These are phyloP conservation scores for Collichthys lucidus DNA, from an alignment of 2,113 vertebrate species.

Conservation along the genomic window DNA sequence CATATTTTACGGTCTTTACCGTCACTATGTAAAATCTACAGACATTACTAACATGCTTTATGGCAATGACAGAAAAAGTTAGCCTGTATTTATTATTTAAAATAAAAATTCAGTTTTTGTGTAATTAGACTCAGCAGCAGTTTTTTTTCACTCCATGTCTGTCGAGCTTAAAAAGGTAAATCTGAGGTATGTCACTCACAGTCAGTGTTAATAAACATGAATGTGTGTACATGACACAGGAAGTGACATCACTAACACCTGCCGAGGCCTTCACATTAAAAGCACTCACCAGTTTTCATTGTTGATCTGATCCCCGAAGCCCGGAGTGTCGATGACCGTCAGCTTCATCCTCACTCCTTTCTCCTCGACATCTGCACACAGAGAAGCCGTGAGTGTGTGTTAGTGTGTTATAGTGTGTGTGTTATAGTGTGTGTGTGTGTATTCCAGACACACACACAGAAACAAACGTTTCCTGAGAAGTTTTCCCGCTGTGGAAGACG, in stretches of 20 bases:
- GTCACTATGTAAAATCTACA: no score
- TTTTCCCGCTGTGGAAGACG: no score
- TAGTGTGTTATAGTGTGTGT: no score
- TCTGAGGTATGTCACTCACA: background rate
- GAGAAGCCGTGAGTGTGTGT: background rate
- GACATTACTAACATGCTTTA: no score
- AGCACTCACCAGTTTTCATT: slow-evolving; percentile 95
- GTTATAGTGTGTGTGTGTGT: background rate
- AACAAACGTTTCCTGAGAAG: no score
- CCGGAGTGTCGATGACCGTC: slow-evolving; percentile 96
- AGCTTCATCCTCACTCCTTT: slow-evolving; percentile 99
- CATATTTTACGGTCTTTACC: no score
- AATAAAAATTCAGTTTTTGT: no score
- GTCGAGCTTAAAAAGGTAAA: background rate
- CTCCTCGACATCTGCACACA: slow-evolving; percentile 92
- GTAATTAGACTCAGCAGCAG: background rate
- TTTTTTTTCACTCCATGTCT: background rate
- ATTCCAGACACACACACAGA: background rate
- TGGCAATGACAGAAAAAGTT: no score
- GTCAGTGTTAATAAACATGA: no score
- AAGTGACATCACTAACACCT: background rate
- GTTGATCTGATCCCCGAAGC: slow-evolving; percentile 99
- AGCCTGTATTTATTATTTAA: no score
- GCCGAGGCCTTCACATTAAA: background rate
- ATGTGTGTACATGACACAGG: no score